Conservation (phyloP, 2,113 vertebrate species). For the Axis porcinus region DNA sequence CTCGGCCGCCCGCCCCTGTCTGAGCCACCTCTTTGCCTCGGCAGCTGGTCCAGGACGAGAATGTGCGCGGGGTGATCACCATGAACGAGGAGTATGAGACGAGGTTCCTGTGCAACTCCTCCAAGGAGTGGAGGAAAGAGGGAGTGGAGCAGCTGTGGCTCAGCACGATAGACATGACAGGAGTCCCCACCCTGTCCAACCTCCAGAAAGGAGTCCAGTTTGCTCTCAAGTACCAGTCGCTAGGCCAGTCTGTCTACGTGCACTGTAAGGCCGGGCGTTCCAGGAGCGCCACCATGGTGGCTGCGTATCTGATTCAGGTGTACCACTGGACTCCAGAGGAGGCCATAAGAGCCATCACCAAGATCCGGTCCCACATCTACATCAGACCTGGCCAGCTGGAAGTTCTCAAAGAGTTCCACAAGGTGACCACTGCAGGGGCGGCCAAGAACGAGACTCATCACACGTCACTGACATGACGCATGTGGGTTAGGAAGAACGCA, state of each 20-base stretch:
- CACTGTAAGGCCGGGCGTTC: constrained; percentile 98
- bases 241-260: constrained; percentile 90
- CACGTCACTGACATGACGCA: neutral
- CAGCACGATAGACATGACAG: constrained; percentile 93
- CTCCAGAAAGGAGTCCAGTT: constrained; percentile 90
- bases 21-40: too few species aligned
- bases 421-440: constrained; percentile 70
- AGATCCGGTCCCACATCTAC: constrained; percentile 90
- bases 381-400: constrained; percentile 87
- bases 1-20: too few species aligned
- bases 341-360: constrained; percentile 85
- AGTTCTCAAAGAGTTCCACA: constrained; percentile 86
- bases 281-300: constrained; percentile 94
- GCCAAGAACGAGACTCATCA: neutral
- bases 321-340: constrained; percentile 90
- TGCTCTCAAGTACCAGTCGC: constrained; percentile 82
- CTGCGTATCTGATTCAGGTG: constrained; percentile 93
- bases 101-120: too few species aligned
- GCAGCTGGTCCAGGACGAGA: too few species aligned
- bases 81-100: too few species aligned
- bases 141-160: constrained; percentile 93
- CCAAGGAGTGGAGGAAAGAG: constrained; percentile 91
- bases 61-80: too few species aligned
- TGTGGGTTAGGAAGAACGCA: neutral
- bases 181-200: constrained; percentile 89